Conservation (phyloP, 2,797 vertebrate genomes). For the Lates japonicus region DNA sequence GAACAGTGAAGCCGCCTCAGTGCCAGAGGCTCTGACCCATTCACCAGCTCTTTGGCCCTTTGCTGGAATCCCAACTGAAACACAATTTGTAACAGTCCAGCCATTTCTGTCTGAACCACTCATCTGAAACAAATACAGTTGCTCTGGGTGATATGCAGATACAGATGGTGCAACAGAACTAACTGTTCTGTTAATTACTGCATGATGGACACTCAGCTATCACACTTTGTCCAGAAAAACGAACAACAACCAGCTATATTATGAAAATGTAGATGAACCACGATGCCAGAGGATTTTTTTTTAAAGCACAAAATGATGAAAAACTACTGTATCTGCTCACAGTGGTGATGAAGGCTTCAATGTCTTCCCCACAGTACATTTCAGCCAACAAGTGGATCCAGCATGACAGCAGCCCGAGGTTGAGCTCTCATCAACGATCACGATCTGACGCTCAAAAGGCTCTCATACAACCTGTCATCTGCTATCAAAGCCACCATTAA, state of each 20-base stretch:
- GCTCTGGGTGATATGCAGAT: slow-evolving; percentile 69
- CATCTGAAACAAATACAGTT: slow-evolving; percentile 83
- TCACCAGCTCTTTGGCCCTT: slow-evolving; percentile 81
- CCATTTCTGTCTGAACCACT: slow-evolving; percentile 80
- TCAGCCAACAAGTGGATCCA: slow-evolving; percentile 46
- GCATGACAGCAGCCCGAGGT: slow-evolving; percentile 72
- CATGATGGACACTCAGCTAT: not conserved
- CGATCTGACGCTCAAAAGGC: slow-evolving; percentile 53
- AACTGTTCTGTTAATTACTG: slow-evolving; percentile 36
- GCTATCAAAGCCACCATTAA: slow-evolving; percentile 63
- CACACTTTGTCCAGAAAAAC: not conserved
- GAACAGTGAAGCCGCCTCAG: slow-evolving; percentile 21
- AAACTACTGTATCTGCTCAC: slow-evolving; percentile 7
- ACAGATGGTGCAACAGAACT: slow-evolving; percentile 67
- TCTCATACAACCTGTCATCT: slow-evolving; percentile 68
- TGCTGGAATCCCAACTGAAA: slow-evolving; percentile 77
- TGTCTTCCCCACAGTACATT: slow-evolving; percentile 35
- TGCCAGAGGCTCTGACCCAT: slow-evolving; percentile 76
- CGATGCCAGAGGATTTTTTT: not conserved
- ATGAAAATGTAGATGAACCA: slow-evolving; percentile 15
- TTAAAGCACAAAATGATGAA: slow-evolving; percentile 3
- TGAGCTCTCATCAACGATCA: slow-evolving; percentile 39
- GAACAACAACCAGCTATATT: not conserved
- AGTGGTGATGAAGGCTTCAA: slow-evolving; percentile 6
- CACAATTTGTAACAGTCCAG: slow-evolving; percentile 84